These are phyloP conservation scores for Lerema accius DNA, from an alignment of 1,140 invertebrate genomes.

Conservation along the genomic window DNA sequence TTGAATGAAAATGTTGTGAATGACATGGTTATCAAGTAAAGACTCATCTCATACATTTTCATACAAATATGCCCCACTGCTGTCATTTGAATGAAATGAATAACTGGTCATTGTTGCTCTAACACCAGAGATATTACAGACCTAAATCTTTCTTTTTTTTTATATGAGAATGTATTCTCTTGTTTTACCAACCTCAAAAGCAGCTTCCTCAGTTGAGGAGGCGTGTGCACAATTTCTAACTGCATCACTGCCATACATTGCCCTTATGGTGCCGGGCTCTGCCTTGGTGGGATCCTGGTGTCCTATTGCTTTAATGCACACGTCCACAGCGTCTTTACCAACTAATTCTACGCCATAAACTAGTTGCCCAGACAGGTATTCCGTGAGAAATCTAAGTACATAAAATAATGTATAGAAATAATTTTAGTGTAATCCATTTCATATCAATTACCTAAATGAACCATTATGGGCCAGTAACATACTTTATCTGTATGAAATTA, in stretches of 20 bases:
- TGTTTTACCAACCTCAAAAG: conserved; percentile 74
- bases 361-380: conserved; percentile 87
- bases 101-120: too few relatives aligned
- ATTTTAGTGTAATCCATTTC: conserved; percentile 2
- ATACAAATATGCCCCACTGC: too few relatives aligned
- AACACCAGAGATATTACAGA: too few relatives aligned
- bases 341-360: conserved; percentile 90
- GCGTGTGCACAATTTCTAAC: conserved; percentile 89
- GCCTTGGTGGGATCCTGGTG: conserved; percentile 87
- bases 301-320: conserved; percentile 86
- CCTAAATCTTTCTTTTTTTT: too few relatives aligned
- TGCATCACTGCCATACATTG: conserved; percentile 88
- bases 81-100: too few relatives aligned
- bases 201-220: conserved; percentile 84
- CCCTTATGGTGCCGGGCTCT: conserved; percentile 86
- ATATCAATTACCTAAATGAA: too few relatives aligned
- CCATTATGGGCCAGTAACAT: too few relatives aligned
- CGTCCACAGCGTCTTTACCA: conserved; percentile 87
- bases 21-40: too few relatives aligned
- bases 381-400: conserved; percentile 79
- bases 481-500: too few relatives aligned
- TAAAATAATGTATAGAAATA: conserved; percentile 27
- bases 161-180: too few relatives aligned
- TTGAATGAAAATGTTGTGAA: too few relatives aligned
- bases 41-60: too few relatives aligned